These are phyloP conservation scores for Gorsachius magnificus DNA, from an alignment of 2,797 vertebrate genomes.

Conservation along the genomic window DNA sequence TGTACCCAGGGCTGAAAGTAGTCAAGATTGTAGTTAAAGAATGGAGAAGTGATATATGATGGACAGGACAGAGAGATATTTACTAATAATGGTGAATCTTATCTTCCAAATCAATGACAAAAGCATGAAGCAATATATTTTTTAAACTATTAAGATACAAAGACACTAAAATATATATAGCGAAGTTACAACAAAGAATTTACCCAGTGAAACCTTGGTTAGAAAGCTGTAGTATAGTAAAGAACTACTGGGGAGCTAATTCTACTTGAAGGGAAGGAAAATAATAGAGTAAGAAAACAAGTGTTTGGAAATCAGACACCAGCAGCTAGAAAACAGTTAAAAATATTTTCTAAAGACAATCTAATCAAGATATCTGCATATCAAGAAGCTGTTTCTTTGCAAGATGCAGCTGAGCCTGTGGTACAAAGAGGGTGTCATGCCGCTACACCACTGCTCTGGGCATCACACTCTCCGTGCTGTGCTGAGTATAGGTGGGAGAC, in stretches of 20 bases:
- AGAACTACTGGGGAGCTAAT: not conserved
- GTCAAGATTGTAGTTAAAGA: not conserved
- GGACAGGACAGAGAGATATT: not conserved
- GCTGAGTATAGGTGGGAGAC: not conserved
- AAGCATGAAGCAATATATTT: not conserved
- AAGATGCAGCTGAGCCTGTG: not conserved
- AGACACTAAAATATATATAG: not conserved
- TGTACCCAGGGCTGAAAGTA: not conserved
- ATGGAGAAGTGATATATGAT: not conserved
- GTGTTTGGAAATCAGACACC: not conserved
- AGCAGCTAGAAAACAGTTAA: not conserved
- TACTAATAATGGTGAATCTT: not conserved
- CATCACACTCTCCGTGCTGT: not conserved
- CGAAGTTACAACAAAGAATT: not conserved
- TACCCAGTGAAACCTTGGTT: not conserved
- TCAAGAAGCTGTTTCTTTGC: not conserved
- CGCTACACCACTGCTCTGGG: not conserved
- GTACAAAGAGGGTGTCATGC: not conserved
- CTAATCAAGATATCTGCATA: not conserved
- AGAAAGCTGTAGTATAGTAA: not conserved
- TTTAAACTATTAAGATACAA: not conserved
- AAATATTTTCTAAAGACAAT: not conserved
- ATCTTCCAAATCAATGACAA: not conserved
- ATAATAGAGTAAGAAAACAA: not conserved
- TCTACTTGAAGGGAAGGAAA: not conserved